A percentile compares a stretch with the other conserved stretches of the same genome.
phyloP scores from a whole-genome alignment of 2,797 vertebrate genomes.

The Pantherophis alleghaniensis region DNA sequence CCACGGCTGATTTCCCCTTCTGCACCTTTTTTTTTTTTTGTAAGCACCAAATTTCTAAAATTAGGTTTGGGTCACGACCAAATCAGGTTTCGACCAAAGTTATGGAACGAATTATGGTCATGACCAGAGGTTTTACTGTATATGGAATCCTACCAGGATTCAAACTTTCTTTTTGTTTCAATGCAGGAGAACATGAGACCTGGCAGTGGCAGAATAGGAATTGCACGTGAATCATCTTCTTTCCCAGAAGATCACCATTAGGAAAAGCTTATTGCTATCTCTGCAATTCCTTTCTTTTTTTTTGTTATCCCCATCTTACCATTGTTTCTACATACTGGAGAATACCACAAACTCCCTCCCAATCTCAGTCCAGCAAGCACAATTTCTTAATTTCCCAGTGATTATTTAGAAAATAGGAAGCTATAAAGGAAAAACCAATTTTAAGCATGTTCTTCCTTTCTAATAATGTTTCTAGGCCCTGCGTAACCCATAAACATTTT shows the following conservation, averaged over 20 bases:
- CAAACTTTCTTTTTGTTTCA: not conserved
- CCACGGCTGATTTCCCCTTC: too few species aligned
- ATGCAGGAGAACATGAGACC: not conserved
- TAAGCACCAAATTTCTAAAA: too few species aligned
- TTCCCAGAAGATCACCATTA: not conserved
- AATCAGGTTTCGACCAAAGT: too few species aligned
- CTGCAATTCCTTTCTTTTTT: not conserved
- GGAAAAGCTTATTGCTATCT: not conserved
- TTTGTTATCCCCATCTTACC: not conserved
- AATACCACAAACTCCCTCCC: not conserved
- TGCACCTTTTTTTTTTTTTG: too few species aligned
- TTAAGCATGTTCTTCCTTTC: not conserved
- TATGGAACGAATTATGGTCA: too few species aligned
- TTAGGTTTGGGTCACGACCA: too few species aligned
- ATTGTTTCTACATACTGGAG: not conserved
- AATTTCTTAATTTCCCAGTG: not conserved
- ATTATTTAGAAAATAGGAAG: not conserved
- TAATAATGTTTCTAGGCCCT: not conserved
- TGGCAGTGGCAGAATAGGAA: not conserved
- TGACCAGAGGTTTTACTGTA: not conserved
- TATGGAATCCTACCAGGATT: not conserved
- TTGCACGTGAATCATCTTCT: not conserved
- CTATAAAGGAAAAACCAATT: not conserved
- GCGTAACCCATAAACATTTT: not conserved
- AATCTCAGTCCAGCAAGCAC: not conserved